A percentile compares a stretch with the other conserved stretches of the same genome.
phyloP scores from a whole-genome alignment of 2,797 vertebrate species.

The Halcyon badia region DNA sequence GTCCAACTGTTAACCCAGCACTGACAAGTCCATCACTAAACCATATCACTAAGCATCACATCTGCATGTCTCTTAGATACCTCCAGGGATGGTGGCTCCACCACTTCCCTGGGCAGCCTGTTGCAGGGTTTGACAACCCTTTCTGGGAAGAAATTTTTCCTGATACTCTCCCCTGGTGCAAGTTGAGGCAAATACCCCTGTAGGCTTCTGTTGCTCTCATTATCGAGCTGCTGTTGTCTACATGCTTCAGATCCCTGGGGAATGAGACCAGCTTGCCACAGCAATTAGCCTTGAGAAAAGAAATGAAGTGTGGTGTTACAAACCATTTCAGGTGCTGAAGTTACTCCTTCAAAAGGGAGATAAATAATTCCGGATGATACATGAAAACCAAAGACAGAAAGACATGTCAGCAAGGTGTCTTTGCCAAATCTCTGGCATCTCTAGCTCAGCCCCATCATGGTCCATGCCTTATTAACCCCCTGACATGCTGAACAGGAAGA shows the following conservation, averaged over 20 bases:
- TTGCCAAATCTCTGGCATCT: background rate
- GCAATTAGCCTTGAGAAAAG: background rate
- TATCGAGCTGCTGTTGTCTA: background rate
- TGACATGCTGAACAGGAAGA: background rate
- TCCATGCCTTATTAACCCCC: background rate
- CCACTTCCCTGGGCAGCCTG: background rate
- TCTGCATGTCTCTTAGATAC: background rate
- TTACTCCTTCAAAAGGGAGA: background rate
- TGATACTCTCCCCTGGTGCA: background rate
- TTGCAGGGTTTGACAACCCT: background rate
- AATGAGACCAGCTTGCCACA: background rate
- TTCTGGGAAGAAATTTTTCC: background rate
- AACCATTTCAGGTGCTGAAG: background rate
- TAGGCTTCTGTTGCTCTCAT: background rate
- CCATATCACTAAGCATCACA: background rate
- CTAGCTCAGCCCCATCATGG: background rate
- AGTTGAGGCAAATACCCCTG: accelerated
- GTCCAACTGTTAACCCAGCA: background rate
- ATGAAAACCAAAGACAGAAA: background rate
- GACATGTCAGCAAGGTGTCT: accelerated
- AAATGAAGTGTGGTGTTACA: background rate
- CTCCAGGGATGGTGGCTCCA: background rate
- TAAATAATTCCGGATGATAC: background rate
- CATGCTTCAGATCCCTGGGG: background rate
- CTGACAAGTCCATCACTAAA: background rate